Evolutionary conservation across 2,797 vertebrate genomes (phyloP), one percentile per base, ranked within the genome.

Genomic region (Chanos chanos): DNA sequence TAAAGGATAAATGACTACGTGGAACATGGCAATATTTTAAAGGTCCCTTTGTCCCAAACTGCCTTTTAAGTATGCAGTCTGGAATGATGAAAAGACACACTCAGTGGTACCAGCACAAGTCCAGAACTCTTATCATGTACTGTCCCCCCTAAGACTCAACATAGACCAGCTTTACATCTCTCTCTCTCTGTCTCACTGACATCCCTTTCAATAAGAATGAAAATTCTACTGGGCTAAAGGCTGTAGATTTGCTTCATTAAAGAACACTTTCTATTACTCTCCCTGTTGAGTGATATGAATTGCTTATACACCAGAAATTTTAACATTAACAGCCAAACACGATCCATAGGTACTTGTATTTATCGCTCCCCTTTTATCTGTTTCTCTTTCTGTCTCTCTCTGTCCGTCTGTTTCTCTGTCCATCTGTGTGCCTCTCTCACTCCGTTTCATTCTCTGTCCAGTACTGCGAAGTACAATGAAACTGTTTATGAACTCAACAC

Each of bases 381-480:
- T 8, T 43, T 10, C 18, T 21, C 18, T 9, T 41, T 19, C 41
- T 21, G 3, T 24, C 10, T 8, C 7, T 44, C 19, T 13, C 12
- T 1, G 7, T 12, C 12, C 40, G 22, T 45, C 2, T 13, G 3
- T 12, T 44, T 21, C 44, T 12, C 2, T 44, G 12, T 44, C 1
- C 21, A 12, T 44, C 5, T 44, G 44, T 19, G n/a, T 44, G 22
- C 19, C n/a, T 40, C 19, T 22, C 9, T 10, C 9, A 1, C n/a
- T 43, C 5, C 28, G 27, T 4, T 28, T 28, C 27, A 7, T 27
- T 28, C 27, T 12, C 40, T 22, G 19, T n/a, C 25, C 12, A 7
- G n/a, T n/a, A n/a, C n/a, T n/a, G n/a, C n/a, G n/a, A n/a, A n/a
- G 51, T 48, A 15, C 44, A 30, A 45, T 6, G 27, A 37, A 52